phyloP scores from a whole-genome alignment of 2,888 invertebrate genomes.

The Mythimna loreyi region DNA sequence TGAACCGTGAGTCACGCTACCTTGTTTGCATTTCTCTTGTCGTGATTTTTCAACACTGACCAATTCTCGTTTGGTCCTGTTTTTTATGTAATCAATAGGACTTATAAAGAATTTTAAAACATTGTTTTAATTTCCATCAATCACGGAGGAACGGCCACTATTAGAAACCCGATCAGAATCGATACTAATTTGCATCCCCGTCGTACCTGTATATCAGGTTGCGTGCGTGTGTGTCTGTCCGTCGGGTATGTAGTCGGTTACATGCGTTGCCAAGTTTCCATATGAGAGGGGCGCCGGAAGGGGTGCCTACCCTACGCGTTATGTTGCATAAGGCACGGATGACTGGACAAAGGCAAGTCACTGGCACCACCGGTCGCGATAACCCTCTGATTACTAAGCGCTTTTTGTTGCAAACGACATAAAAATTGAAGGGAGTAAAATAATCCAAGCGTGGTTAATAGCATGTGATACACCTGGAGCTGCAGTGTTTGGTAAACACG shows the following conservation, averaged over 20 bases:
- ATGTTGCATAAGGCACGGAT: constrained; percentile 44
- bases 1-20: constrained; percentile 35
- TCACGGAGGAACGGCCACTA: constrained; percentile 27
- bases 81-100: constrained; percentile 25
- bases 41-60: constrained; percentile 4
- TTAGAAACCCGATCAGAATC: constrained; percentile 50
- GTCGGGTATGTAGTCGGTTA: constrained; percentile 45
- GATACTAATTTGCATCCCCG: constrained; percentile 48
- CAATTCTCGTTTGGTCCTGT: not conserved
- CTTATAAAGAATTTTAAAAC: not conserved
- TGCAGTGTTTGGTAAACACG: constrained; percentile 36
- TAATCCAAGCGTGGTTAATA: constrained; percentile 50
- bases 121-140: constrained; percentile 21
- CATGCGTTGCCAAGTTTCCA: constrained; percentile 34
- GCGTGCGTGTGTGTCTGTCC: constrained; percentile 35
- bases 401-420: constrained; percentile 31
- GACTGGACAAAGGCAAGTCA: constrained; percentile 56
- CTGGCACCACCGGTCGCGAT: constrained; percentile 43
- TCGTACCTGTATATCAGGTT: constrained; percentile 43
- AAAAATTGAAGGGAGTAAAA: constrained; percentile 44
- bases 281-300: constrained; percentile 31
- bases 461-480: constrained; percentile 52
- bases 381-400: constrained; percentile 49
- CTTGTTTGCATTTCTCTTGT: constrained; percentile 8
- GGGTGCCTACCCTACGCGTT: constrained; percentile 50